These are phyloP conservation scores for Apis cerana DNA, from an alignment of 1,140 invertebrate species.

Conservation along the genomic window DNA sequence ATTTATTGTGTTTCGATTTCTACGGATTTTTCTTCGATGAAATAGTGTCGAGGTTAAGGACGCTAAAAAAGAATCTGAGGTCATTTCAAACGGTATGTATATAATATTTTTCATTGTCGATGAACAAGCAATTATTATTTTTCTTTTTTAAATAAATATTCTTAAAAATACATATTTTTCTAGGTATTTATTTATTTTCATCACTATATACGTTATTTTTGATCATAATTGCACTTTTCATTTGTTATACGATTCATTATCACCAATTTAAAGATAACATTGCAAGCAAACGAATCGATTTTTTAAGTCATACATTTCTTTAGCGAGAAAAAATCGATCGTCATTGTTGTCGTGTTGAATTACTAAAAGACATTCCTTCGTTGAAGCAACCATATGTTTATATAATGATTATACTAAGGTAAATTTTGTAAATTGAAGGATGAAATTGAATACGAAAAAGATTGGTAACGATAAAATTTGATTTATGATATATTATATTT, in stretches of 20 bases:
- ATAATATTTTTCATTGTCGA: conserved; percentile 21
- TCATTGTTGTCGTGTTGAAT: conserved; percentile 24
- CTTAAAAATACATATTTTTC: not conserved
- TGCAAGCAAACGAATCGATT: not conserved
- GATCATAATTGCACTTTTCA: not conserved
- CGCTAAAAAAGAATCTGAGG: conserved; percentile 35
- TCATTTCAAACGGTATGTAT: conserved; percentile 45
- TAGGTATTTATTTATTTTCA: not conserved
- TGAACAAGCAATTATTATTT: not conserved
- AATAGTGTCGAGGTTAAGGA: conserved; percentile 56
- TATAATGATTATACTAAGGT: not conserved
- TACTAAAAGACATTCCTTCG: conserved; percentile 28
- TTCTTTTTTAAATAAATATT: not conserved
- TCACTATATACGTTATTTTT: not conserved
- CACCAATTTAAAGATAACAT: not conserved
- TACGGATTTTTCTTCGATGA: not conserved
- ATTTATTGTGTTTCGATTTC: conserved; percentile 2
- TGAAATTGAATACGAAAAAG: too few species aligned
- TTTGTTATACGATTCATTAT: not conserved
- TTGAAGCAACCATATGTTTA: not conserved
- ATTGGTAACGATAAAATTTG: too few species aligned
- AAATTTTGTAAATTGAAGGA: not conserved
- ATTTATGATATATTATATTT: too few species aligned
- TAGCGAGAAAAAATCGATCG: conserved; percentile 3
- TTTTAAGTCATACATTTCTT: not conserved